phyloP scores from a whole-genome alignment of 30 jellyfish, hydroid and myxozoan species.

The Aurelia aurita complex sp. Pacific region DNA sequence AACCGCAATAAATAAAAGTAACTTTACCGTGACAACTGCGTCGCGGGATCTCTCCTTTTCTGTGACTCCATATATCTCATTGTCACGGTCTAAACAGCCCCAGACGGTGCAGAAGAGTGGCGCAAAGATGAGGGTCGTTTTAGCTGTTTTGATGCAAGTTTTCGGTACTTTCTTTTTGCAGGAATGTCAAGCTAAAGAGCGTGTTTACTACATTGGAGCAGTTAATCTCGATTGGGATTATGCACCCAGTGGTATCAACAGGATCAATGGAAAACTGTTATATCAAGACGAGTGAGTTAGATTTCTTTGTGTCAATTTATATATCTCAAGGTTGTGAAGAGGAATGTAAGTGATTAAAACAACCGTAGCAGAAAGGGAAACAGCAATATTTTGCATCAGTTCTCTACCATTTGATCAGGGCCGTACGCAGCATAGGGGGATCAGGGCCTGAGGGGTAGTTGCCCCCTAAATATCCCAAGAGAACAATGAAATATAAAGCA shows the following conservation, averaged over 20 bases:
- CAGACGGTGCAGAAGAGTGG: background rate
- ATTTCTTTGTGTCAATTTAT: background rate
- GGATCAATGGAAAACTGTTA: slow-evolving; percentile 2
- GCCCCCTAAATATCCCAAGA: too few species aligned
- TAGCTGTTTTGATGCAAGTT: background rate
- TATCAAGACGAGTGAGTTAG: slow-evolving; percentile 17
- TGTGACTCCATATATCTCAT: too few species aligned
- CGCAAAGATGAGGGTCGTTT: background rate
- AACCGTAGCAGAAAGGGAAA: too few species aligned
- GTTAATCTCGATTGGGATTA: slow-evolving; percentile 49
- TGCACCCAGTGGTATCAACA: slow-evolving; percentile 20
- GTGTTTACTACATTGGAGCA: slow-evolving; percentile 49
- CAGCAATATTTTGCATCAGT: too few species aligned
- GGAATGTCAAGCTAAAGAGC: slow-evolving; percentile 27
- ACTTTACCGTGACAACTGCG: too few species aligned
- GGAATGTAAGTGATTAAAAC: background rate
- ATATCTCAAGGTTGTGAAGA: background rate
- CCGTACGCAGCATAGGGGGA: too few species aligned
- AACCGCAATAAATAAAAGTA: too few species aligned
- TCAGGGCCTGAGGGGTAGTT: too few species aligned
- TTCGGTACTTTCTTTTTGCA: background rate
- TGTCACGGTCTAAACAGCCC: too few species aligned
- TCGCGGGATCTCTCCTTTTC: too few species aligned
- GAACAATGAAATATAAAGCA: too few species aligned
- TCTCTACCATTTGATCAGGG: too few species aligned